Base-by-base conservation (phyloP, 2,113 vertebrate genomes). In the Phyllopteryx taeniolatus region DNA sequence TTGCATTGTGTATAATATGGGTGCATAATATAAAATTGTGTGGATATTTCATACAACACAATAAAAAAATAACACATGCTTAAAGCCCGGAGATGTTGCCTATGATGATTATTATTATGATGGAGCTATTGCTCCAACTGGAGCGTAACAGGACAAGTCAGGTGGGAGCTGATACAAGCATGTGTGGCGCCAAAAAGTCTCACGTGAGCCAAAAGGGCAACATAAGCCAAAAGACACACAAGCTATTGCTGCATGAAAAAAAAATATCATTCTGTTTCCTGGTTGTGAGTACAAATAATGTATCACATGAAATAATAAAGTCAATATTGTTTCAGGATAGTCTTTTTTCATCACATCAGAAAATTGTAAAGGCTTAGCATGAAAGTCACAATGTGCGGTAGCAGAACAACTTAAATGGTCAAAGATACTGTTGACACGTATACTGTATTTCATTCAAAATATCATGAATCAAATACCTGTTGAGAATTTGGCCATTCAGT, bases 271-370 rank as follows among this genome's bases (percentile, higher is more conserved):
- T 10, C 5, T 3, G 13, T 42, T 54, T 42, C 1, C n/a, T 43
- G 1, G 53, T 74, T 72, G 57, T 76, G 17, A 72, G 56, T 79
- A 64, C 27, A 77, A 79, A 79, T 42, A 77, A 67, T 31, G 57
- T 13, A 57, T 75, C 10, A 2, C 54, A 5, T 43, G 17, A 70
- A 53, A 68, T 79, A 4, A 12, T 43, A 12, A 56, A 7, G 10
- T 35, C n/a, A 57, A 14, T 7, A 9, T 3, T 69, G 49, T 78
- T 56, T 51, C 31, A 19, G 17, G 62, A 1, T 3, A 27, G 0
- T 53, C 17, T 1, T 67, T 59, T 76, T 56, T 66, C 13, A n/a
- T 43, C 9, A 47, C 0, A 70, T 8, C 60, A 78, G 0, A n/a
- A 74, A 72, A 71, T 9, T 20, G 51, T 53, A 57, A 13, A 27